A percentile compares a stretch with the other conserved stretches of the same genome.
Evolutionary conservation across 2,797 vertebrate species (phyloP).

Genomic region (Spheniscus humboldti): DNA sequence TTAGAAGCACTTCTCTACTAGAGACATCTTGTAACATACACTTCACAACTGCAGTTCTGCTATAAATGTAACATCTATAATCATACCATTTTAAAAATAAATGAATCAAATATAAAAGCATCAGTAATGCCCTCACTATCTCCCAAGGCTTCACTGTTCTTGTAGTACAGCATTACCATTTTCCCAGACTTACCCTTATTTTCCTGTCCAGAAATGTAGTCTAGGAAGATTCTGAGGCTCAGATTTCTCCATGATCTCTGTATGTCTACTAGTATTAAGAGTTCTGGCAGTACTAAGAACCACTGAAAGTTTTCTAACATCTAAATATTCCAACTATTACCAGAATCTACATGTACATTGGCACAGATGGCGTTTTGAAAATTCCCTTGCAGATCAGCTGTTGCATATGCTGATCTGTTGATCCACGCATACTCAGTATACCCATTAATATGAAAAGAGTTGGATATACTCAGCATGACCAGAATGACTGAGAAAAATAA

Average conservation of each 20-base stretch:
- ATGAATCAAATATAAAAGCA: neutral
- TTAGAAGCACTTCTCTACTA: neutral
- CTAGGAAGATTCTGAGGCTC: neutral
- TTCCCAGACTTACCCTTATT: neutral
- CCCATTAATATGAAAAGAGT: neutral
- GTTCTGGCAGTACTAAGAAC: neutral
- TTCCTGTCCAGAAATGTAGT: neutral
- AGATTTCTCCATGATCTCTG: neutral
- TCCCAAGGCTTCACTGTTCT: neutral
- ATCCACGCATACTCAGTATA: neutral
- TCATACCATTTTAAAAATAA: neutral
- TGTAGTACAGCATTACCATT: neutral
- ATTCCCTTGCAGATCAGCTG: neutral
- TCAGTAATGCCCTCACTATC: neutral
- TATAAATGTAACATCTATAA: neutral
- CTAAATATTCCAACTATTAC: neutral
- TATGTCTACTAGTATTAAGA: neutral
- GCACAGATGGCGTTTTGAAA: neutral
- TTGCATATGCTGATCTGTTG: neutral
- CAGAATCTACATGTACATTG: neutral
- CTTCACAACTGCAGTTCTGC: neutral
- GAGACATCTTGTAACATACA: neutral
- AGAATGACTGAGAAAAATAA: neutral
- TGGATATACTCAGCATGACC: neutral
- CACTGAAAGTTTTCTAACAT: neutral